Base-by-base conservation (phyloP, 2,797 vertebrate genomes). In the Linurgus olivaceus region DNA sequence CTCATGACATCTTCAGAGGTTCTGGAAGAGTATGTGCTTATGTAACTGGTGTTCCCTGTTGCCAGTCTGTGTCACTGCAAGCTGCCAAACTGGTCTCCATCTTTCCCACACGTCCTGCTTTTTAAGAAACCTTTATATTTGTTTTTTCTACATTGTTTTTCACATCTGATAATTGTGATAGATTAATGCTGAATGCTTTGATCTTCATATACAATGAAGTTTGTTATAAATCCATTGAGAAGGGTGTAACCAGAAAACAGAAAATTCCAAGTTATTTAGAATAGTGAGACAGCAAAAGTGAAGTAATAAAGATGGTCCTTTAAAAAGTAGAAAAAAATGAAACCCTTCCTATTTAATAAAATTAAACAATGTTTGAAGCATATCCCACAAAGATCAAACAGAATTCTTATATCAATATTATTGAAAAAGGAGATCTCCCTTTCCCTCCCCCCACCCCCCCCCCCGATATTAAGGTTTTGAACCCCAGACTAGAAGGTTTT, bases 381-480 rank as follows among this genome's bases (percentile, higher is more conserved):
- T 71, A 89, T 57, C 38, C 78, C 63, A 82, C 62, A 71, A 86
- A 96, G 86, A 97, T 96, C 77, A 96, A 95, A 93, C 26, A 67
- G n/a, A 94, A 87, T 86, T 85, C 78, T 90, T 96, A 65, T 48
- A 76, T 76, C 80, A 96, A 85, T 94, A 76, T 91, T 91, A 75
- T 35, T 86, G 86, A 93, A 92, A 94, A 94, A 82, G 37, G 86
- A 90, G 68, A 72, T 70, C 6, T 50, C 42, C 25, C 42, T 15
- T 55, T 21, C 6, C 13, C 13, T 10, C 23, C 19, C 13, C 25
- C 48, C 48, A 10, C 18, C 42, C 24, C 9, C 42, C 24, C 9
- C 29, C 8, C 18, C 9, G 3, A 51, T 63, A 83, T 28, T 91
- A 88, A 61, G 33, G 31, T 79, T 85, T 92, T 92, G 70, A 95